Percentiles rank a stretch among this genome's conserved stretches.
phyloP scores from a whole-genome alignment of 2,113 vertebrate genomes.

The Synchiropus splendidus region DNA sequence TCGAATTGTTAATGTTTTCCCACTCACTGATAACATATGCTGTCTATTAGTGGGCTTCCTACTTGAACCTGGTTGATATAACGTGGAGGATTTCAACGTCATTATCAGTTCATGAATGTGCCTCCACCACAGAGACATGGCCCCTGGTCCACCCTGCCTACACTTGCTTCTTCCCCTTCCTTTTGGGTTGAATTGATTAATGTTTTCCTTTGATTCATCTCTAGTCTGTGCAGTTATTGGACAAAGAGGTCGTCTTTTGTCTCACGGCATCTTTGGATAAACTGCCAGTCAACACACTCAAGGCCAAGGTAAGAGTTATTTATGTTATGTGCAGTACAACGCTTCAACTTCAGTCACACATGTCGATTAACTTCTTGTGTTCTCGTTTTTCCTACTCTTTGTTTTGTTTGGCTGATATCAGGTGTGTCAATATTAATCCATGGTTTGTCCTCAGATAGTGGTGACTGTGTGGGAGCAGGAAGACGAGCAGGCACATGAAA shows the following conservation, averaged over 20 bases:
- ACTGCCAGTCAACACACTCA: conserved; percentile 75
- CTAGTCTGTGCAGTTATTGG: conserved; percentile 77
- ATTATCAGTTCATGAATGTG: too few relatives aligned
- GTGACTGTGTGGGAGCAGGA: conserved; percentile 82
- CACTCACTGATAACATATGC: too few relatives aligned
- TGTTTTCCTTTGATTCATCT: conserved; percentile 57
- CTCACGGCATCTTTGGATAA: conserved; percentile 81
- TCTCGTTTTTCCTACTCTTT: background rate
- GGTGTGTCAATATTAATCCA: background rate
- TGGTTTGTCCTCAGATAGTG: conserved; percentile 69
- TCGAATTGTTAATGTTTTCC: too few relatives aligned
- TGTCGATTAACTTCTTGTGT: too few relatives aligned
- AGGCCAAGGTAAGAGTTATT: conserved; percentile 71
- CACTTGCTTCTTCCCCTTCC: background rate
- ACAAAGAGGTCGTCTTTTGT: conserved; percentile 82
- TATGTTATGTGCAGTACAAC: background rate
- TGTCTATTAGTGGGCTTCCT: too few relatives aligned
- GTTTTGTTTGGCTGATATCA: background rate
- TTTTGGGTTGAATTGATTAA: background rate
- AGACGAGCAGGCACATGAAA: conserved; percentile 72
- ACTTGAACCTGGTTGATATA: too few relatives aligned
- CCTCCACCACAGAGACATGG: too few relatives aligned
- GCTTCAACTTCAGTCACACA: background rate
- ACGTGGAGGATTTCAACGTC: too few relatives aligned
- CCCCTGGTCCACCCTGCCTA: too few relatives aligned